phyloP scores from a whole-genome alignment of 1,140 invertebrate genomes.

The Popillia japonica region DNA sequence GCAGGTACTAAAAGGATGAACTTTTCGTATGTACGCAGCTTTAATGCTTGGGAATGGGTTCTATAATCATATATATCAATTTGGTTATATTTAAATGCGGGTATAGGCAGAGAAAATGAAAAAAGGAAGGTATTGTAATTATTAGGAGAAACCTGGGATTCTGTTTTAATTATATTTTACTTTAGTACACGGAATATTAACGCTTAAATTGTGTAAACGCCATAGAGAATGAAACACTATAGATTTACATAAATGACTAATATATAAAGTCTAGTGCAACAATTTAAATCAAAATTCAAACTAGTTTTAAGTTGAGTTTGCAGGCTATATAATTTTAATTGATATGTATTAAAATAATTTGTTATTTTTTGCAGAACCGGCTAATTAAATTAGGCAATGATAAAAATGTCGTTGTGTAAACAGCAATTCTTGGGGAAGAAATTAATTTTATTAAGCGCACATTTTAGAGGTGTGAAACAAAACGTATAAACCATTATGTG shows the following conservation, averaged over 20 bases:
- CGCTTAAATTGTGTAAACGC: background rate
- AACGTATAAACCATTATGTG: background rate
- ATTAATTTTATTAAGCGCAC: too few species aligned
- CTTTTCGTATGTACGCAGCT: background rate
- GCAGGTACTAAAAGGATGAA: background rate
- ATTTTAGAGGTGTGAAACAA: too few species aligned
- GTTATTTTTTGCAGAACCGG: too few species aligned
- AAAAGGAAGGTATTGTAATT: background rate
- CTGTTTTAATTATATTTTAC: background rate
- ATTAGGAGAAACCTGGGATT: constrained; percentile 8
- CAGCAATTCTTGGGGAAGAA: too few species aligned
- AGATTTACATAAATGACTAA: too few species aligned
- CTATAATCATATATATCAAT: constrained; percentile 23
- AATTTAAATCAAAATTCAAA: too few species aligned
- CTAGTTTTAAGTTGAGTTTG: too few species aligned
- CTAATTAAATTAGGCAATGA: too few species aligned
- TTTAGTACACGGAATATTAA: background rate
- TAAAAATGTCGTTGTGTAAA: too few species aligned
- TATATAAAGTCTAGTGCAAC: too few species aligned
- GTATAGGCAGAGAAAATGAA: background rate
- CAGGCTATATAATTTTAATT: too few species aligned
- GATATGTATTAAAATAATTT: too few species aligned
- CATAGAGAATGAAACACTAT: background rate
- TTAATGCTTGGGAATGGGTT: background rate
- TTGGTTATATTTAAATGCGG: constrained; percentile 24